Evolutionary conservation across 2,888 invertebrate genomes (phyloP), one percentile per base, ranked within the genome.

Genomic region (Crematogaster levior): DNA sequence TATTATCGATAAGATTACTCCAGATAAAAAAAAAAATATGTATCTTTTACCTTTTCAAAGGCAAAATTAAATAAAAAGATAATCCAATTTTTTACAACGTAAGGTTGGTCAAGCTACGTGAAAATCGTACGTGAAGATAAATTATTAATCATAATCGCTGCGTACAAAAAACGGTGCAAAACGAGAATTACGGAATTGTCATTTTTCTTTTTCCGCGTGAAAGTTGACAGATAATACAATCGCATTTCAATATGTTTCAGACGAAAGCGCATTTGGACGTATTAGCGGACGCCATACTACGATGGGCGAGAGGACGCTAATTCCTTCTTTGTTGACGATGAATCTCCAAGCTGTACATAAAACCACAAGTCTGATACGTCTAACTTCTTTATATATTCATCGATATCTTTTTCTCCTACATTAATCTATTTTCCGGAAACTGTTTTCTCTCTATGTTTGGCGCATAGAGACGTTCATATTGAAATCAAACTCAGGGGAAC

Each of bases 211-310:
- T 30, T 3, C 6, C 15, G n/a, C 10, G 15, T 9, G 3, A 34
- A 53, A 53, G 15, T 24, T 5, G 73, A 10, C 18, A 10, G 43
- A 58, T 18, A 43, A 79, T 70, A 68, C 21, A 58, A 70, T 70
- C 21, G 30, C 5, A 68, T 70, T 70, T 21, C 27, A 12, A 46
- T 68, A 12, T 93, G 92, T 97, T 96, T 74, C 97, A 98, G 98
- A 98, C 98, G 93, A 98, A 98, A 95, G 98, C 98, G 94, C 98
- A 98, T 95, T 96, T 98, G 95, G 98, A 98, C 95, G 98, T 98
- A 91, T 95, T 98, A 95, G 98, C 98, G 90, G 98, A 98, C 95
- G 98, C 98, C 94, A 96, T 98, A 92, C 96, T 98, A 91, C 97
- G 98, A 95, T 98, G 98, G 98, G 98, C 98, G 94, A 96, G 98